Evolutionary conservation across 2,113 vertebrate genomes (phyloP).

Genomic region (Phylloscopus whistleri): DNA sequence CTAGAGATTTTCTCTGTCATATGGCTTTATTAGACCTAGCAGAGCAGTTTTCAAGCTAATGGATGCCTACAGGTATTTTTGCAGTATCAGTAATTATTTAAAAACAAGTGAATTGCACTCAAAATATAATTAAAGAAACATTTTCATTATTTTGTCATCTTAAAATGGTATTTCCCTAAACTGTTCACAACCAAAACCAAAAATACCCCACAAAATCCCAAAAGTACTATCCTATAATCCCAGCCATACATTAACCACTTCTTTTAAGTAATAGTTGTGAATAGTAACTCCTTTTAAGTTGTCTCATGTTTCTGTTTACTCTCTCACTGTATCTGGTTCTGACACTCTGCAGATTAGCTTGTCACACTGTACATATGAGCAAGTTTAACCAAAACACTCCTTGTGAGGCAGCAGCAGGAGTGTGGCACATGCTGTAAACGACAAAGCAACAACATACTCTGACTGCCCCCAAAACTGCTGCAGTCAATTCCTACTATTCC

Average conservation of each 20-base stretch:
- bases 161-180: neutral
- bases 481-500: neutral
- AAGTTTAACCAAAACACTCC: neutral
- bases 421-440: neutral
- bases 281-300: neutral
- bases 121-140: neutral
- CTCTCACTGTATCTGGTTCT: neutral
- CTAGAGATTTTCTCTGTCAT: neutral
- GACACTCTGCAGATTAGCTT: neutral
- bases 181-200: neutral
- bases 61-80: neutral
- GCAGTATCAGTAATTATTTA: neutral
- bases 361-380: neutral
- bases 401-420: neutral
- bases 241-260: neutral
- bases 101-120: neutral
- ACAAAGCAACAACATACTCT: rapidly evolving
- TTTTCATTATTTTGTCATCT: neutral
- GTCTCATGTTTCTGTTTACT: neutral
- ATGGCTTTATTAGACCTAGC: neutral
- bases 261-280: neutral
- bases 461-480: neutral
- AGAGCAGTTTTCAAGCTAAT: neutral
- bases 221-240: neutral
- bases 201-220: neutral